phyloP scores from a whole-genome alignment of 2,113 vertebrate genomes.

The Aviceda subcristata region DNA sequence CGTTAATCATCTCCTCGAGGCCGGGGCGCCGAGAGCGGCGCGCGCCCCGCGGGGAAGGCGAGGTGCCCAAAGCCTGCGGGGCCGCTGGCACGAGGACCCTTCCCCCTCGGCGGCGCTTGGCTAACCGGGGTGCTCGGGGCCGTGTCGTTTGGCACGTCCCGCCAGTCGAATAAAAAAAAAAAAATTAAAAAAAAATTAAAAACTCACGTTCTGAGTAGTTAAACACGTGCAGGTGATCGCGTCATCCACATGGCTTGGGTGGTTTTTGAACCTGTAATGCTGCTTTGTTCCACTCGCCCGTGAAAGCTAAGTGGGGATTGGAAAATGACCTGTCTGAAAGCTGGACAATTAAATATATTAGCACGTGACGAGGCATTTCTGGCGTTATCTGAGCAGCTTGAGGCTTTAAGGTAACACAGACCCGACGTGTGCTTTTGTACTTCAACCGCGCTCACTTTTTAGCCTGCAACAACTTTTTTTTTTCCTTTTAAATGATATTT shows the following conservation, averaged over 20 bases:
- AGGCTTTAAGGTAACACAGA: not conserved
- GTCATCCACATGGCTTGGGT: accelerated
- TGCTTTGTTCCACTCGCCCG: not conserved
- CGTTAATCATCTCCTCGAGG: accelerated
- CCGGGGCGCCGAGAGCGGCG: not conserved
- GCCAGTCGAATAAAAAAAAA: not conserved
- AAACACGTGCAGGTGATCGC: accelerated
- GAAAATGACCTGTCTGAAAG: not conserved
- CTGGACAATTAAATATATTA: not conserved
- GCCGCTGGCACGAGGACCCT: not conserved
- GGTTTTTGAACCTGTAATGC: too few species aligned
- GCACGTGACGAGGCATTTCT: not conserved
- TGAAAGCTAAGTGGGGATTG: not conserved
- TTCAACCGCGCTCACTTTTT: not conserved
- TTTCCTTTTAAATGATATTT: not conserved
- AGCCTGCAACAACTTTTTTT: not conserved
- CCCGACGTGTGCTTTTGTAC: accelerated
- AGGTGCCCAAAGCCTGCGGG: not conserved
- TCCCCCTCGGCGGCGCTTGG: not conserved
- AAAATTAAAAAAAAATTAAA: too few species aligned
- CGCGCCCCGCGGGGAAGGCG: not conserved
- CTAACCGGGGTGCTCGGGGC: not conserved
- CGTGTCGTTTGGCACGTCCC: not conserved
- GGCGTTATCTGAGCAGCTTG: not conserved
- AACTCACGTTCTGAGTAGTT: accelerated